These are phyloP conservation scores for Xylocampa areola DNA, from an alignment of 2,888 invertebrate species.

Conservation along the genomic window DNA sequence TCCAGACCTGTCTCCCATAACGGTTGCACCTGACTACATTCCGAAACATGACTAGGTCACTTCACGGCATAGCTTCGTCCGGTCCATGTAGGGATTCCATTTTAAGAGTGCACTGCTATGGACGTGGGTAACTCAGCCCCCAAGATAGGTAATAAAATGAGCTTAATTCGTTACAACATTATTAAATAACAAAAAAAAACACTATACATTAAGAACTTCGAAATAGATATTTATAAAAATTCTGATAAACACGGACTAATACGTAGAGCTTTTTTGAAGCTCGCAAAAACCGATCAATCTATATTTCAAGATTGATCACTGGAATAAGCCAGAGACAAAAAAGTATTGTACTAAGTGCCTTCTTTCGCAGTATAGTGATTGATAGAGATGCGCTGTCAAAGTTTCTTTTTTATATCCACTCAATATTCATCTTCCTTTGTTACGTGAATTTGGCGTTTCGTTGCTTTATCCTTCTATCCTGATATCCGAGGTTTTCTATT, in stretches of 20 bases:
- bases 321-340: conserved; percentile 63
- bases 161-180: no score
- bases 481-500: conserved; percentile 18
- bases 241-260: conserved; percentile 24
- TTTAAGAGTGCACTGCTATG: no score
- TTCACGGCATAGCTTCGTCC: no score
- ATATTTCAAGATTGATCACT: conserved; percentile 68
- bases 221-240: conserved; percentile 14
- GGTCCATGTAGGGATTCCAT: no score
- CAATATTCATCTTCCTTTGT: conserved; percentile 68
- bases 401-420: conserved; percentile 63
- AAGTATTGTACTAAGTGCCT: conserved; percentile 63
- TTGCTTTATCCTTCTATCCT: conserved; percentile 13
- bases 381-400: conserved; percentile 67
- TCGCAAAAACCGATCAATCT: conserved; percentile 68
- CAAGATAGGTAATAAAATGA: no score
- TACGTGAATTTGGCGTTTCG: conserved; percentile 34
- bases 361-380: conserved; percentile 61
- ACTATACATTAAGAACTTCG: no score
- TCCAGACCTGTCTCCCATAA: no score
- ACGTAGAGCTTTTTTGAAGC: conserved; percentile 36
- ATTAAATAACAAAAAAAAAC: no score
- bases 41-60: no score
- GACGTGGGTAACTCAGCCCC: no score
- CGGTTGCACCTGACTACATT: no score